Percentiles rank a stretch among this genome's conserved stretches.
Evolutionary conservation across 2,113 vertebrate genomes (phyloP).

Genomic region (Oncorhynchus clarkii): DNA sequence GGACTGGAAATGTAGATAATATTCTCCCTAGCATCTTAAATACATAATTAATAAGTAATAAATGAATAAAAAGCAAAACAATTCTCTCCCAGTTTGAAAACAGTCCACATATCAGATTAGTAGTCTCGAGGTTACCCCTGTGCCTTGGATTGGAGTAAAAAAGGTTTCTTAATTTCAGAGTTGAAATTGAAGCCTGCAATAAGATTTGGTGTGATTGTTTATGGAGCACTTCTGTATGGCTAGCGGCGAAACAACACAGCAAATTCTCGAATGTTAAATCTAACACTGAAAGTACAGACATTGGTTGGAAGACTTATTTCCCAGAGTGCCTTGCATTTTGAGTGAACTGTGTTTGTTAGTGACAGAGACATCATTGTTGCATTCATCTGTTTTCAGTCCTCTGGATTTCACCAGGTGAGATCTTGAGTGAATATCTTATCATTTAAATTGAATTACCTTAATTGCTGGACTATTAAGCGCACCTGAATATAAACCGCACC

Average conservation of each 20-base stretch:
- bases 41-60: conserved; percentile 20
- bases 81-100: conserved; percentile 6
- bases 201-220: background rate
- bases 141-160: background rate
- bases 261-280: background rate
- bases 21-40: background rate
- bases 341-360: too few species aligned
- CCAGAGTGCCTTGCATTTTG: too few species aligned
- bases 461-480: too few species aligned
- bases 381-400: too few species aligned
- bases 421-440: too few species aligned
- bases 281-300: too few species aligned
- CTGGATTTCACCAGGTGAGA: too few species aligned
- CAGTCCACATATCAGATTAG: background rate
- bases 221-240: background rate
- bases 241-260: background rate
- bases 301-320: too few species aligned
- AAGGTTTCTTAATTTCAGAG: background rate
- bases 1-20: too few species aligned
- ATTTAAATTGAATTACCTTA: too few species aligned
- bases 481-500: too few species aligned
- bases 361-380: too few species aligned
- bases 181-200: background rate
- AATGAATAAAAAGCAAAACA: conserved; percentile 8
- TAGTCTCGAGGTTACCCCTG: background rate